phyloP scores from a whole-genome alignment of 2,797 vertebrate genomes.

The Gallinago solitaria region DNA sequence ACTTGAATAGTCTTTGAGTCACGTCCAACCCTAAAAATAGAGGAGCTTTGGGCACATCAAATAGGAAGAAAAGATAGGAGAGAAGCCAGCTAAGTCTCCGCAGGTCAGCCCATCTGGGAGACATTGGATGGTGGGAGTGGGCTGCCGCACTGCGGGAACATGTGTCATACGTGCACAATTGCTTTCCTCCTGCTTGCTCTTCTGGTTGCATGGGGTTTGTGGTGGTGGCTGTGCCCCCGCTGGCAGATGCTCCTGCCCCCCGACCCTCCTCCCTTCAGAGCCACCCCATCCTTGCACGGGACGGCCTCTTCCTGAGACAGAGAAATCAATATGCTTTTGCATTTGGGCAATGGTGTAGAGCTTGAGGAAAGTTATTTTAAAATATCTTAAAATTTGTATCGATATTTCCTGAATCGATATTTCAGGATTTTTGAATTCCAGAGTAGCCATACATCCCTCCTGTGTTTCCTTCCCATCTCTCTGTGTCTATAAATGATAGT shows the following conservation, averaged over 20 bases:
- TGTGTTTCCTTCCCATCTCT: not conserved
- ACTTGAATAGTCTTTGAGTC: not conserved
- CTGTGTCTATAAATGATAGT: not conserved
- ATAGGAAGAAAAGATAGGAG: not conserved
- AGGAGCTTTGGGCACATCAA: not conserved
- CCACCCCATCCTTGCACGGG: not conserved
- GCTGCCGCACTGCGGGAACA: not conserved
- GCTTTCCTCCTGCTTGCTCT: not conserved
- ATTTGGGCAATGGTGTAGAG: not conserved
- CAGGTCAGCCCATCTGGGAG: not conserved
- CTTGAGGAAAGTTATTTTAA: constrained; percentile 24
- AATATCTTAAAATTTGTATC: not conserved
- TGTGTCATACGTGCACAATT: fast-evolving
- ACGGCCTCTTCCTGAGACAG: not conserved
- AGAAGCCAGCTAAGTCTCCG: not conserved
- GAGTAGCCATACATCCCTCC: not conserved
- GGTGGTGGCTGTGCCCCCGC: not conserved
- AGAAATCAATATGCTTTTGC: not conserved
- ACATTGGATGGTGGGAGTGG: not conserved
- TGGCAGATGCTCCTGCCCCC: not conserved
- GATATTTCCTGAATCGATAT: constrained; percentile 19
- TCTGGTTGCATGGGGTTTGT: not conserved
- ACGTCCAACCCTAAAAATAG: not conserved
- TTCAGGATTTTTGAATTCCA: constrained; percentile 14
- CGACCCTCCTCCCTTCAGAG: not conserved